Percentiles rank a stretch among this genome's conserved stretches.
phyloP scores from a whole-genome alignment of 2,888 invertebrate species.

The Pocota personata region DNA sequence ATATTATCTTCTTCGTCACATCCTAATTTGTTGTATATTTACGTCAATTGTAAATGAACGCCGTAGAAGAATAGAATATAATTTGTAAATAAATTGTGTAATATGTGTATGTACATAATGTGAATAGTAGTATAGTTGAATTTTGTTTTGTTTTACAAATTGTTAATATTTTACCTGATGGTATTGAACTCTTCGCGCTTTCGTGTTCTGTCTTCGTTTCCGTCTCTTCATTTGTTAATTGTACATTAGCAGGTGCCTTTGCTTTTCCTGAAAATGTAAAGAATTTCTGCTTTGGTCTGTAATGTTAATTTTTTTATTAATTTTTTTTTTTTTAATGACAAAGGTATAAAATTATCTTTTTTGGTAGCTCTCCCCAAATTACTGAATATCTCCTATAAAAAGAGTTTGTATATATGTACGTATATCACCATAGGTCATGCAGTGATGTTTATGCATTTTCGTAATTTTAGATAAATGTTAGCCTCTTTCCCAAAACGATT shows the following conservation, averaged over 20 bases:
- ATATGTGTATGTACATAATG: no score
- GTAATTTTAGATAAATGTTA: no score
- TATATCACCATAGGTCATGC: no score
- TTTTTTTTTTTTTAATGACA: no score
- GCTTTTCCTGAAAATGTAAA: conserved; percentile 26
- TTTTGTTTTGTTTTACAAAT: background rate
- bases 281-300: no score
- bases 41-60: background rate
- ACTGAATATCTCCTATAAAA: no score
- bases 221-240: conserved; percentile 67
- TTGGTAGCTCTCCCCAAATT: no score
- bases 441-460: no score
- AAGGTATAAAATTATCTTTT: no score
- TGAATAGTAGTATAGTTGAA: background rate
- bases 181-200: conserved; percentile 76
- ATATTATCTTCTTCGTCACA: conserved; percentile 81
- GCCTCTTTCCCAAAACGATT: no score
- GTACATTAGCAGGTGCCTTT: background rate
- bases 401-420: no score
- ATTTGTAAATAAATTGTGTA: background rate
- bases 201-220: conserved; percentile 71
- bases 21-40: conserved; percentile 75
- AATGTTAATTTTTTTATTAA: no score
- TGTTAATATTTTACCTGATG: conserved; percentile 74
- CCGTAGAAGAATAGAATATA: background rate